Conservation (phyloP, 2,888 invertebrate species). For the Chalcosyrphus nemorum region DNA sequence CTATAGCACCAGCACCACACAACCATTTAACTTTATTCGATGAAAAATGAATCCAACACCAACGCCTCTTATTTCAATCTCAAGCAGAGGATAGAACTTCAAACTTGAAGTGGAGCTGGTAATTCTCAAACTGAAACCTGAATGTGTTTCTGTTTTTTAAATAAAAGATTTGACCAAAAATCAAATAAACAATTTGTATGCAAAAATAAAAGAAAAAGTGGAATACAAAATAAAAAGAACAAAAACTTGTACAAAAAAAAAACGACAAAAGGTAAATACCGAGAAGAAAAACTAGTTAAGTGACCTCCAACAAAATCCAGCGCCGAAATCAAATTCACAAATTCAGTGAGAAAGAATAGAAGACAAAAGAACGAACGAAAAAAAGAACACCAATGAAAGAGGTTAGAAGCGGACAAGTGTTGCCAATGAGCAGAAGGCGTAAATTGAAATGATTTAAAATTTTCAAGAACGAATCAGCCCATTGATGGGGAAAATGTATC, state of each 20-base stretch:
- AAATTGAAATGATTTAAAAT: too few species aligned
- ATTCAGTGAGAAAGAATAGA: background rate
- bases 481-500: too few species aligned
- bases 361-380: background rate
- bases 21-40: background rate
- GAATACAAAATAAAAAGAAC: background rate
- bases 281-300: slow-evolving; percentile 49
- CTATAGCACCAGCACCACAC: slow-evolving; percentile 3
- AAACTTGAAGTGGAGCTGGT: background rate
- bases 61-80: background rate
- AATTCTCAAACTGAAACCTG: background rate
- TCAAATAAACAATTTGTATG: background rate
- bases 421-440: background rate
- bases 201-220: background rate
- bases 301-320: slow-evolving; percentile 39
- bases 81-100: background rate
- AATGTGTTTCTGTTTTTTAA: background rate
- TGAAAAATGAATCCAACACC: slow-evolving; percentile 1
- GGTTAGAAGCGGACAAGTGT: slow-evolving; percentile 16
- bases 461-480: too few species aligned
- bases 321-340: slow-evolving; percentile 30
- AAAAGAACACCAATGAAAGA: slow-evolving; percentile 7
- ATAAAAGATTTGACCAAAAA: background rate
- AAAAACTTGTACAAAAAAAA: background rate
- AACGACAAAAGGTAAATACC: background rate